Conservation (phyloP, 2,113 vertebrate species). For the Sterrhoptilus dennistouni region DNA sequence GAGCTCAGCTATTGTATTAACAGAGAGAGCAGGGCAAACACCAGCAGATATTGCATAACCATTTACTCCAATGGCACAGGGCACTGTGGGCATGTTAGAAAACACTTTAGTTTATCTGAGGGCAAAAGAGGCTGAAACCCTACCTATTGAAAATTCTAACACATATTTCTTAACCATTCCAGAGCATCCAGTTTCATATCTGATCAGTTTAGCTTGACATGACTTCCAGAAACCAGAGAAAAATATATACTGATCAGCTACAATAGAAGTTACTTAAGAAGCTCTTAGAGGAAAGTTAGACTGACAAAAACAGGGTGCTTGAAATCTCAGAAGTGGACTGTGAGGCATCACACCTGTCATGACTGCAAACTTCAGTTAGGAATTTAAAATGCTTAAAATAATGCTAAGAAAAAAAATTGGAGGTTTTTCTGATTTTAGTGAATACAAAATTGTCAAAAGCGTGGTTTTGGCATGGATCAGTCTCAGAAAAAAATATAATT, state of each 20-base stretch:
- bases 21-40: not conserved
- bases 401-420: not conserved
- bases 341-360: not conserved
- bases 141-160: not conserved
- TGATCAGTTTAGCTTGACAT: slow-evolving; percentile 30
- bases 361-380: not conserved
- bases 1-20: not conserved
- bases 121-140: not conserved
- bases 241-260: not conserved
- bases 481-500: not conserved
- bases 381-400: not conserved
- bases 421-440: not conserved
- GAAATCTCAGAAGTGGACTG: not conserved
- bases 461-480: fast-evolving
- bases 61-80: not conserved
- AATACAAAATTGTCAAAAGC: not conserved
- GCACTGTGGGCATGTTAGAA: not conserved
- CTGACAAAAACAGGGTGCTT: not conserved
- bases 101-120: not conserved
- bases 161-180: not conserved
- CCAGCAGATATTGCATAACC: not conserved
- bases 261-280: not conserved
- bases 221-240: not conserved
- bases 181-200: not conserved
- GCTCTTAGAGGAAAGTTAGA: not conserved